Conservation (phyloP, 2,888 invertebrate genomes). For the Troides helena region DNA sequence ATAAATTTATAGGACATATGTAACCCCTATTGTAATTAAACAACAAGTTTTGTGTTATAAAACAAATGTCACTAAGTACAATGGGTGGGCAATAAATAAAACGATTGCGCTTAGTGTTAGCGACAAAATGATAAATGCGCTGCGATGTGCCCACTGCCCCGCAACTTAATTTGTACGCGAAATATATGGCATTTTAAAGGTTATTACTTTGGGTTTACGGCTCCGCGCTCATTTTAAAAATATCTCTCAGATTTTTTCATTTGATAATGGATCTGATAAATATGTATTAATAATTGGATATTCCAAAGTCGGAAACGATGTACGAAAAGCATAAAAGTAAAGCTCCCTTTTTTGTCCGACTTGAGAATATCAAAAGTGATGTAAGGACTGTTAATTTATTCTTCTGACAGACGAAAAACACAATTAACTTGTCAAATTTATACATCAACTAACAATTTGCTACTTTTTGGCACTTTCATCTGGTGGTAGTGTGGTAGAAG, state of each 20-base stretch:
- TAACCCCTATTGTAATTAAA: constrained; percentile 27
- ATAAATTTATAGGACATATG: constrained; percentile 25
- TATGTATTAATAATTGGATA: background rate
- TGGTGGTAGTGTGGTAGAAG: too few relatives aligned
- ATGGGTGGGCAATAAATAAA: constrained; percentile 31
- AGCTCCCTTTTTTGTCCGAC: too few relatives aligned
- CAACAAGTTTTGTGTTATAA: constrained; percentile 29
- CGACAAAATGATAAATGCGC: constrained; percentile 32
- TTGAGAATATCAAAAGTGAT: too few relatives aligned
- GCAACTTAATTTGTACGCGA: constrained; percentile 31
- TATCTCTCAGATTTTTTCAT: constrained; percentile 5
- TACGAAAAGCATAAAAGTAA: too few relatives aligned
- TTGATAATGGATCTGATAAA: background rate
- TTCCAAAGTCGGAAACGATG: too few relatives aligned
- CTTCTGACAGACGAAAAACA: too few relatives aligned
- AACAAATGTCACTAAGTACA: constrained; percentile 31
- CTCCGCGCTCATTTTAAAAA: constrained; percentile 15
- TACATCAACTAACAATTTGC: too few relatives aligned
- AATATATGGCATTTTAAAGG: constrained; percentile 31
- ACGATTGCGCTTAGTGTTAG: constrained; percentile 32
- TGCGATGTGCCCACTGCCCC: constrained; percentile 30
- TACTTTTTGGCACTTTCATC: too few relatives aligned
- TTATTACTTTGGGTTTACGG: constrained; percentile 26
- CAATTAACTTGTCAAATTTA: too few relatives aligned
- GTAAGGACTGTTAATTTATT: too few relatives aligned